Evolutionary conservation across 2,113 vertebrate genomes (phyloP).

Genomic region (Oryzias curvinotus): DNA sequence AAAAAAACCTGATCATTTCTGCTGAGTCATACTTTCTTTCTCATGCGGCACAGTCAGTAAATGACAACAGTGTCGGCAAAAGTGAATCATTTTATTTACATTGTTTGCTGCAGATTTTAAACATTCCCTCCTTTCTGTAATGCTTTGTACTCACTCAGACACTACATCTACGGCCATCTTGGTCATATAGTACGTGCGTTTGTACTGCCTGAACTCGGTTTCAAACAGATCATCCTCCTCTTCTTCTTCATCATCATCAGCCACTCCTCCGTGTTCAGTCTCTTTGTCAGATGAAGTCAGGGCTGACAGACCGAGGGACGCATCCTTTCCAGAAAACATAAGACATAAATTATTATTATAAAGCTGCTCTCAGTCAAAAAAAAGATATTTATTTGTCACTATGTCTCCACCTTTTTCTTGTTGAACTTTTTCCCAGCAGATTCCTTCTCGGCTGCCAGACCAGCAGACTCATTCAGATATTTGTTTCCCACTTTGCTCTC

Average conservation of each 20-base stretch:
- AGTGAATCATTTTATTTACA: no score
- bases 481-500: conserved; percentile 99
- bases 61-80: no score
- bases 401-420: conserved; percentile 76
- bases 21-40: no score
- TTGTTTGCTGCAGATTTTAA: no score
- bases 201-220: conserved; percentile 96
- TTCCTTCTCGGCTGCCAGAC: conserved; percentile 90
- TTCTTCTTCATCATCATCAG: conserved; percentile 81
- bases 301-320: conserved; percentile 79
- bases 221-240: conserved; percentile 98
- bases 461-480: conserved; percentile 96
- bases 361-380: neutral
- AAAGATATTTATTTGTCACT: neutral
- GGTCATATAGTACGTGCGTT: conserved; percentile 97
- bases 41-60: no score
- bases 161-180: conserved; percentile 97
- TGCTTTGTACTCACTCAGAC: conserved; percentile 85
- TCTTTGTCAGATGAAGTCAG: conserved; percentile 55
- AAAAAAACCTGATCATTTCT: no score
- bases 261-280: conserved; percentile 72
- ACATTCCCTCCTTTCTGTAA: neutral
- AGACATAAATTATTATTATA: neutral
- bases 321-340: conserved; percentile 59
- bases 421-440: conserved; percentile 78